These are phyloP conservation scores for Eucera pruinosa DNA, from an alignment of 2,888 invertebrate species.

Conservation along the genomic window DNA sequence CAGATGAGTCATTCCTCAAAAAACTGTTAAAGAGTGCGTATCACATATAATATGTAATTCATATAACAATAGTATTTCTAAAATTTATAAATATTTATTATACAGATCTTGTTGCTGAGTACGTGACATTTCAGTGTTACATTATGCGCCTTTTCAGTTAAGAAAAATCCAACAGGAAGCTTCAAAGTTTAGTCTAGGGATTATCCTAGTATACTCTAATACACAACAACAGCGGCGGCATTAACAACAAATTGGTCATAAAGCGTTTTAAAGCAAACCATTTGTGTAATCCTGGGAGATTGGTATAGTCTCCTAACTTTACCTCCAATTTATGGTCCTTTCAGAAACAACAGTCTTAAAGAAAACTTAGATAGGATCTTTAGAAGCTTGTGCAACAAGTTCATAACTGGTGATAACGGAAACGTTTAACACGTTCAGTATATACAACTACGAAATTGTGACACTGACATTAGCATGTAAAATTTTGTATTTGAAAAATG, in stretches of 20 bases:
- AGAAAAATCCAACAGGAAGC: no score
- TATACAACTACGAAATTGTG: no score
- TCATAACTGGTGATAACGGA: neutral
- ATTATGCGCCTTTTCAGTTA: no score
- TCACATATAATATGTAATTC: no score
- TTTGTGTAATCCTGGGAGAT: neutral
- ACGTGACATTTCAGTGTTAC: no score
- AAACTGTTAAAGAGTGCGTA: no score
- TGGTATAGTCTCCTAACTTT: neutral
- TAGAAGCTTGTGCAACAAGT: neutral
- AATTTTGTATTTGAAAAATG: no score
- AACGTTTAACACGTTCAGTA: neutral
- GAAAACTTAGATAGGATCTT: slow-evolving; percentile 5
- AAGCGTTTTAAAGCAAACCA: slow-evolving; percentile 1
- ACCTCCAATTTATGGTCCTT: neutral
- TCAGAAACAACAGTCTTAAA: slow-evolving; percentile 7
- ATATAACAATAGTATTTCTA: no score
- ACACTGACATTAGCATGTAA: no score
- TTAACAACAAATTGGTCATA: neutral
- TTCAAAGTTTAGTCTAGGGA: neutral
- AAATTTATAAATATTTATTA: no score
- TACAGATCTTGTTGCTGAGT: no score
- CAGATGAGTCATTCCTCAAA: no score
- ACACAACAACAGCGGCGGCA: neutral
- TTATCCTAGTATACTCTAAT: neutral